Base-by-base conservation (phyloP, 2,113 vertebrate species). In the Cryptotis parvus region DNA sequence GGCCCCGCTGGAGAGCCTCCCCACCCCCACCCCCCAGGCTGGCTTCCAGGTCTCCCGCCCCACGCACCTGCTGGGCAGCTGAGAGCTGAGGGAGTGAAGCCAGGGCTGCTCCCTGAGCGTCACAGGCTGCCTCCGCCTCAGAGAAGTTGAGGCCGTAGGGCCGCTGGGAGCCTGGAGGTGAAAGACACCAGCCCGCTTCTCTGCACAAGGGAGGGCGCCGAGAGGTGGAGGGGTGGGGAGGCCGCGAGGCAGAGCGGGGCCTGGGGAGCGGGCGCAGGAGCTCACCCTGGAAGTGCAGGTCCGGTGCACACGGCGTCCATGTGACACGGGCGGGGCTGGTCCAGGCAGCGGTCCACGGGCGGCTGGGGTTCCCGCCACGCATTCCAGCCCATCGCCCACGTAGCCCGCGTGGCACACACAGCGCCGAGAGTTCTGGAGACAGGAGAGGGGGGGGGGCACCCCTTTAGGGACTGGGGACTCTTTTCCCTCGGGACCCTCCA, bases 211-310 rank as follows among this genome's bases (percentile, higher is more conserved):
- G 77, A 80, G 10, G 20, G 58, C 58, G 2, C 10, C 20, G 4
- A 49, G 58, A 49, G 10, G 45, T 12, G 45, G 58, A 2, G 22
- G 8, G 0, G 0, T 0, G n/a, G 55, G 86, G 74, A 89, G 78
- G 8, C 11, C 6, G 4, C 35, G 0, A 3, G 41, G 39, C 0
- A 9, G 52, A 41, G 37, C 39, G 0, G 6, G 26, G 65, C 18
- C 0, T 6, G 0, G 6, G 72, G 0, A 0, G 65, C 0, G 4
- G 91, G 0, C 20, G 24, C 39, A 66, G 82, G 33, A 35, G 55
- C 98, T 43, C 84, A 99, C 99, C 98, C 2, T 99, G 98, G 72
- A 98, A 99, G 96, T 99, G 99, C 65, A 99, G 97, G 97, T 99
- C 99, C 0, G 97, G 97, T 98, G 97, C 99, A 99, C 86, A 73